A percentile compares a stretch with the other conserved stretches of the same genome.
phyloP scores from a whole-genome alignment of 37 sponge, comb jelly and placozoan species.

The Oopsacas minuta region DNA sequence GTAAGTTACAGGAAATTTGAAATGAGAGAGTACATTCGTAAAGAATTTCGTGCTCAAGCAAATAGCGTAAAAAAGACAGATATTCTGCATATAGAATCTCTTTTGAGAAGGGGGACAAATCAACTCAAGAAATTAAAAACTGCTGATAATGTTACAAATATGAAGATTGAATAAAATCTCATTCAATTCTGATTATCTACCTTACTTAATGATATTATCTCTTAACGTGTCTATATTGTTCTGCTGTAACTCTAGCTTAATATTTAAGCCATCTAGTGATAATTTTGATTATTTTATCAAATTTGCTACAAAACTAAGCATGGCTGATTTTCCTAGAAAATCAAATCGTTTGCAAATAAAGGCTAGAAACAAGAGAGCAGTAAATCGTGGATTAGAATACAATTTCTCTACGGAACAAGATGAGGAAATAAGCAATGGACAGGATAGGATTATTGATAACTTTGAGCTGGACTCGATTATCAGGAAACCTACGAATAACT shows the following conservation, averaged over 20 bases:
- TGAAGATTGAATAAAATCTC: neutral
- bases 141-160: constrained; percentile 23
- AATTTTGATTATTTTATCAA: no score
- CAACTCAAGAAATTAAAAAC: constrained; percentile 31
- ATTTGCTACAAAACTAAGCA: neutral
- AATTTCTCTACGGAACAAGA: neutral
- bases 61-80: constrained; percentile 18
- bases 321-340: neutral
- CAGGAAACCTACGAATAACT: neutral
- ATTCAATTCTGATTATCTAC: no score
- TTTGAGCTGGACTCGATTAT: neutral
- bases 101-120: constrained; percentile 30
- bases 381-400: neutral
- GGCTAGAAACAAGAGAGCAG: neutral
- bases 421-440: neutral
- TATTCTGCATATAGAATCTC: constrained; percentile 28
- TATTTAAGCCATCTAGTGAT: no score
- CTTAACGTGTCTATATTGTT: no score
- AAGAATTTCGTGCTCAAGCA: constrained; percentile 29
- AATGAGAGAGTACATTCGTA: constrained; percentile 23
- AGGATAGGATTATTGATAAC: neutral
- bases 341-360: neutral
- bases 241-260: no score
- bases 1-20: constrained; percentile 23
- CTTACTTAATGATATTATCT: neutral